Evolutionary conservation across 2,113 vertebrate species (phyloP), one percentile per base, ranked within the genome.

Genomic region (Nerophis ophidion): DNA sequence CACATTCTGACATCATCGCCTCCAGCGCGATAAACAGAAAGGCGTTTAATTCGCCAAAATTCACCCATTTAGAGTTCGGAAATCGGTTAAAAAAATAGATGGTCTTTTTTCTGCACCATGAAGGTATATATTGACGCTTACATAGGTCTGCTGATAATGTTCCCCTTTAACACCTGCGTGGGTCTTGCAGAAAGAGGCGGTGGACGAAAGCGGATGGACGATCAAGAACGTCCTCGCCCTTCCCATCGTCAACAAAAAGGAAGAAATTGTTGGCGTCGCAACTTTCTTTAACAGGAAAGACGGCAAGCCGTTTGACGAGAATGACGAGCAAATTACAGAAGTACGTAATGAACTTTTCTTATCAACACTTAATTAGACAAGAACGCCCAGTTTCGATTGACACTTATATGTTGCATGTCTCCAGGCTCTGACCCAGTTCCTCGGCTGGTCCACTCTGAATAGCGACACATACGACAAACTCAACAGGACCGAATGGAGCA

Each of bases 211-310:
- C 0, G 94, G 93, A 35, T 98, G 93, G 89, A 51, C 76, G 67
- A 82, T 97, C 65, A 95, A 92, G 87, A 96, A 98, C 0, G 93
- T 96, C 65, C 77, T 98, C 57, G 95, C 94, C 13, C 85, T 97
- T 61, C 95, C 95, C n/a, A 96, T 97, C 58, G 94, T 96, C 71
- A 98, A 97, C 86, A 98, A 94, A 84, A 98, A 95, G 72, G 95
- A 97, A 87, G 95, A 98, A 84, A 95, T 96, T 36, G 93, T 97
- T 51, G 94, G 95, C 7, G 87, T 98, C 11, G 93, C 91, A 42
- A 98, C 94, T 0, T 97, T 98, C 86, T 97, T 90, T 77, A 98
- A 97, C 60, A 89, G 95, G 62, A 92, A 90, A 71, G 95, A 96
- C 13, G 93, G 91, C 60, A 94, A 90, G 69, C 92, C 95, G 19